A percentile compares a stretch with the other conserved stretches of the same genome.
phyloP scores from a whole-genome alignment of 1,140 invertebrate species.

The Sitophilus oryzae region DNA sequence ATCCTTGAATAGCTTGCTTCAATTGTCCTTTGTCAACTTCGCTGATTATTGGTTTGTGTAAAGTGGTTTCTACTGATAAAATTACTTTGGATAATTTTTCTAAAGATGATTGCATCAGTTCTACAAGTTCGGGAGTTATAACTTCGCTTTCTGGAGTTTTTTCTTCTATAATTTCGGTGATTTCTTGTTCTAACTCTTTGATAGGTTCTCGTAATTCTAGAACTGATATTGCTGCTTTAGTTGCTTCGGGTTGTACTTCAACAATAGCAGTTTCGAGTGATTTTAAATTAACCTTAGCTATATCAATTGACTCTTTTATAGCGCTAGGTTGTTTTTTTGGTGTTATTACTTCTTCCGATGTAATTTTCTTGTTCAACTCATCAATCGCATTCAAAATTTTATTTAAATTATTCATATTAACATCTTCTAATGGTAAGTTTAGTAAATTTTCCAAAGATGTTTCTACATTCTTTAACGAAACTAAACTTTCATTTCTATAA shows the following conservation, averaged over 20 bases:
- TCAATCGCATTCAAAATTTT: neutral
- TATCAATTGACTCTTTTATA: conserved; percentile 5
- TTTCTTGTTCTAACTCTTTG: conserved; percentile 21
- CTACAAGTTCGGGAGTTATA: conserved; percentile 3
- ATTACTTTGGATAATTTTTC: conserved; percentile 23
- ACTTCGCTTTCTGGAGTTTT: conserved; percentile 2
- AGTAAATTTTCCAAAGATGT: neutral
- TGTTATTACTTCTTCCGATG: neutral
- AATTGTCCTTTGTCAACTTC: conserved; percentile 14
- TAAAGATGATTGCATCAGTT: conserved; percentile 14
- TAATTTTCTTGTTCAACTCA: neutral
- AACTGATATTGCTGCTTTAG: conserved; percentile 20
- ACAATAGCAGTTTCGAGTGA: conserved; percentile 16
- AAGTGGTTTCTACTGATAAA: conserved; percentile 5
- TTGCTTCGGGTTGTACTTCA: conserved; percentile 14
- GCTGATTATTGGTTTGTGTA: conserved; percentile 20
- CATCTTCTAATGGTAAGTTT: neutral
- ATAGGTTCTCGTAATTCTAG: conserved; percentile 25
- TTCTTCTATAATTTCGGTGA: conserved; percentile 14
- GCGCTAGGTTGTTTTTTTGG: neutral
- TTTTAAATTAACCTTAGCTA: conserved; percentile 14
- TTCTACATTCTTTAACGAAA: neutral
- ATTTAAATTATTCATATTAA: neutral
- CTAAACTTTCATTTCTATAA: neutral
- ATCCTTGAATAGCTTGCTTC: conserved; percentile 20